Evolutionary conservation across 2,797 vertebrate species (phyloP).

Genomic region (Trematomus bernacchii): DNA sequence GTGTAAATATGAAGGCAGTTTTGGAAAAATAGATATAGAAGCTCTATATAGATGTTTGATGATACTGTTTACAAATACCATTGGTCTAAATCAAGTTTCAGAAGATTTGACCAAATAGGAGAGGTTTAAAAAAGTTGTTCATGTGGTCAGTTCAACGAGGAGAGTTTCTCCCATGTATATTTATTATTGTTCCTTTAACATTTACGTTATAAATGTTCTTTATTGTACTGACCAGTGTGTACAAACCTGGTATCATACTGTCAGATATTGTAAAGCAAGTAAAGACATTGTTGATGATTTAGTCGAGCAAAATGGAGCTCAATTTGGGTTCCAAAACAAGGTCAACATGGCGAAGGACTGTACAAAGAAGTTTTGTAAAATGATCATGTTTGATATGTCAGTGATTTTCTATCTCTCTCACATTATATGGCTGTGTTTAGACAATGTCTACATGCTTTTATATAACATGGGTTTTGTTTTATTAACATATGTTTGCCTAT

Average conservation of each 20-base stretch:
- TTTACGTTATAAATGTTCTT: constrained; percentile 11
- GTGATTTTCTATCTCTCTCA: constrained; percentile 15
- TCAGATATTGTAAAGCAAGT: constrained; percentile 9
- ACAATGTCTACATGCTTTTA: constrained; percentile 40
- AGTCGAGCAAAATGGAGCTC: constrained; percentile 21
- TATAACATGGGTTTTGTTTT: constrained; percentile 10
- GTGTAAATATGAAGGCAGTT: constrained; percentile 1
- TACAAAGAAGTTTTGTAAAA: constrained; percentile 20
- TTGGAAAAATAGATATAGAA: constrained; percentile 5
- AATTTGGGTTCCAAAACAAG: constrained; percentile 30
- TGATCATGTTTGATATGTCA: constrained; percentile 2
- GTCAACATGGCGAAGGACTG: constrained; percentile 50
- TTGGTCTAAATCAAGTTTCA: constrained; percentile 9
- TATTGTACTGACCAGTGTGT: constrained; percentile 32
- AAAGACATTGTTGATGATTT: background rate
- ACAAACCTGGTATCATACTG: background rate
- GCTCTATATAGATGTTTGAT: constrained; percentile 21
- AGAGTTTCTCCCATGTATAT: constrained; percentile 42
- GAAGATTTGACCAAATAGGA: background rate
- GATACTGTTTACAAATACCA: constrained; percentile 50
- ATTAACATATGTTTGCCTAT: constrained; percentile 9
- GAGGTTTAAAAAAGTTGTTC: background rate
- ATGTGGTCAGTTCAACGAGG: constrained; percentile 1
- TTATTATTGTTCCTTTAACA: constrained; percentile 43
- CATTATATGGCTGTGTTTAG: constrained; percentile 23